These are phyloP conservation scores for Euplexia lucipara DNA, from an alignment of 2,888 invertebrate species.

Conservation along the genomic window DNA sequence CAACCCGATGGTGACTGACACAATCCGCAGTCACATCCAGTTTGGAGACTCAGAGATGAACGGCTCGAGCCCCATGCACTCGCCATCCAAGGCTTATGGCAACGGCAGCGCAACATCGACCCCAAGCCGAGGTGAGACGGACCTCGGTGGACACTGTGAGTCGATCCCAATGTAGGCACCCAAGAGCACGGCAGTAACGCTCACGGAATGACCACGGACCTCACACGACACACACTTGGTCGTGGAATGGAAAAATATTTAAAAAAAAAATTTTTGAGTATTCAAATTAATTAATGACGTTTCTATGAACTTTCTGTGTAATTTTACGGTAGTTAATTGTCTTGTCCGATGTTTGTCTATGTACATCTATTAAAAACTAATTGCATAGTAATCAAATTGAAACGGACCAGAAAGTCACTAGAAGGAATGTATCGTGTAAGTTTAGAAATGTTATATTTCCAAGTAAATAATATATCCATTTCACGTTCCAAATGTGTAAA, in stretches of 20 bases:
- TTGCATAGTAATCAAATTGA: constrained; percentile 52
- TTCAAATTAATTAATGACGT: constrained; percentile 28
- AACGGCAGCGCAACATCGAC: constrained; percentile 86
- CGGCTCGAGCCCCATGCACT: constrained; percentile 79
- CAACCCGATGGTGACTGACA: constrained; percentile 90
- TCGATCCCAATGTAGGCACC: constrained; percentile 85
- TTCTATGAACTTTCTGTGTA: constrained; percentile 24
- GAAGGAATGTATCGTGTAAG: constrained; percentile 35
- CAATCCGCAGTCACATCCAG: constrained; percentile 92
- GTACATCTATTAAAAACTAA: constrained; percentile 56
- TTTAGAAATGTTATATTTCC: constrained; percentile 32
- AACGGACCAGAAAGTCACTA: constrained; percentile 40
- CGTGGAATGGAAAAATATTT: constrained; percentile 51
- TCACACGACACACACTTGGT: constrained; percentile 9
- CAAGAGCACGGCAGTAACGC: constrained; percentile 76
- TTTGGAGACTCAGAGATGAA: constrained; percentile 87
- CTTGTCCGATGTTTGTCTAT: constrained; percentile 43
- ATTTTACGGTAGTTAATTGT: constrained; percentile 60
- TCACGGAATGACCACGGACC: constrained; percentile 57
- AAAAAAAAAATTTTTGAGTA: constrained; percentile 7
- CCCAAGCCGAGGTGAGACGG: constrained; percentile 89
- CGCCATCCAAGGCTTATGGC: constrained; percentile 75
- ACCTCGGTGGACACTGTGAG: constrained; percentile 87
- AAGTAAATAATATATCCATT: constrained; percentile 52
- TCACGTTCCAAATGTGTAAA: constrained; percentile 57